Conservation (phyloP, 1,140 invertebrate genomes). For the Scaptomyza montana region DNA sequence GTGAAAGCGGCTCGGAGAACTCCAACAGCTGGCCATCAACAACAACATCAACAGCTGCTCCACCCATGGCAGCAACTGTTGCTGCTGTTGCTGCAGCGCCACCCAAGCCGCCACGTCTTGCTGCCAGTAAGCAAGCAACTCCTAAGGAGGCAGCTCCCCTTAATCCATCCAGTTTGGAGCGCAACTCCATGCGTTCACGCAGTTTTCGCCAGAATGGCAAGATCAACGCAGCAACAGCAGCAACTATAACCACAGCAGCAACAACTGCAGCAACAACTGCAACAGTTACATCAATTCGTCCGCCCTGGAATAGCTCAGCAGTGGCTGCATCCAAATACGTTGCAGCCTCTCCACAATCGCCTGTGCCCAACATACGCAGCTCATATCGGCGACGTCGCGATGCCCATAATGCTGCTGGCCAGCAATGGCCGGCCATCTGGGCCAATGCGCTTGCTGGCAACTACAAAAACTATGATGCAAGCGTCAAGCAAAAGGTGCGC, state of each 20-base stretch:
- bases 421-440: conserved; percentile 74
- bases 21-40: conserved; percentile 76
- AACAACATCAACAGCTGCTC: conserved; percentile 4
- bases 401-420: conserved; percentile 59
- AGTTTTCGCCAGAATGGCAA: conserved; percentile 64
- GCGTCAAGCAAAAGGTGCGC: conserved; percentile 75
- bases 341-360: conserved; percentile 55
- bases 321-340: conserved; percentile 68
- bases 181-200: conserved; percentile 55
- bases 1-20: conserved; percentile 85
- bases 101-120: conserved; percentile 43
- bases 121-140: conserved; percentile 25
- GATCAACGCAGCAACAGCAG: conserved; percentile 10
- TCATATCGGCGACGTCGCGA: conserved; percentile 76
- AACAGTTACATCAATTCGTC: conserved; percentile 60
- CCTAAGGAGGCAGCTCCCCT: conserved; percentile 46
- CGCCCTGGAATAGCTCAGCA: conserved; percentile 85
- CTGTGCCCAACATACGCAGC: conserved; percentile 54
- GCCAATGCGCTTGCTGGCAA: conserved; percentile 69
- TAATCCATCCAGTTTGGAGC: conserved; percentile 55
- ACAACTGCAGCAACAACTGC: conserved; percentile 3
- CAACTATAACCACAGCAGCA: not conserved
- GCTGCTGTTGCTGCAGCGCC: conserved; percentile 18
- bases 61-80: conserved; percentile 32
- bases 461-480: conserved; percentile 79